phyloP scores from a whole-genome alignment of 2,888 invertebrate species.

The Sclerodermus sp. region DNA sequence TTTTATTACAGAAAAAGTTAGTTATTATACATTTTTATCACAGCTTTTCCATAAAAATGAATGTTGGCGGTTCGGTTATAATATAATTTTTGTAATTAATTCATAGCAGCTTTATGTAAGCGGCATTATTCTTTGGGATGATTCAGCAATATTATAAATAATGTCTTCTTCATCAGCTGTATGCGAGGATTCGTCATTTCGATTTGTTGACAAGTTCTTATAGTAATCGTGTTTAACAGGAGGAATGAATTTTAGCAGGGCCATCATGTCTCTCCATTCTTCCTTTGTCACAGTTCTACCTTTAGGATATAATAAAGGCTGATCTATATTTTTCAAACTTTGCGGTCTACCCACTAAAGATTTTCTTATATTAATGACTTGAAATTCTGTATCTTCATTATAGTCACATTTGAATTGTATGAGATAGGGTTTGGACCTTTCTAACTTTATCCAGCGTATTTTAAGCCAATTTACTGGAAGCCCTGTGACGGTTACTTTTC shows the following conservation, averaged over 20 bases:
- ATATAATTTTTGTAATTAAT: conserved; percentile 6
- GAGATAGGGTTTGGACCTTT: conserved; percentile 26
- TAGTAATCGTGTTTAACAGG: conserved; percentile 22
- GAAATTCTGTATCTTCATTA: conserved; percentile 29
- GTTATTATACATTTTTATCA: conserved; percentile 7
- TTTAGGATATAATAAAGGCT: conserved; percentile 14
- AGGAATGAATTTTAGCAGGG: conserved; percentile 22
- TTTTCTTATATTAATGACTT: conserved; percentile 28
- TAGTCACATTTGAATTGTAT: conserved; percentile 30
- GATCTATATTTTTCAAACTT: conserved; percentile 14
- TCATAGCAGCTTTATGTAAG: too few species aligned
- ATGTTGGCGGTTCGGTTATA: conserved; percentile 3
- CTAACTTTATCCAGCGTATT: conserved; percentile 23
- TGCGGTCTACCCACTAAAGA: conserved; percentile 23
- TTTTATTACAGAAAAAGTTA: conserved; percentile 18
- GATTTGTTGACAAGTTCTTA: conserved; percentile 21
- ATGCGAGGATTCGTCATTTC: conserved; percentile 18
- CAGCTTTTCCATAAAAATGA: conserved; percentile 3
- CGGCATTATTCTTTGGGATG: too few species aligned
- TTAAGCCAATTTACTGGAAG: conserved; percentile 26
- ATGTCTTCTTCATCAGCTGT: conserved; percentile 22
- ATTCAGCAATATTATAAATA: conserved; percentile 17
- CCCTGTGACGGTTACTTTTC: conserved; percentile 27
- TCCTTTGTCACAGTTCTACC: conserved; percentile 14
- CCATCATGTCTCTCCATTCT: conserved; percentile 19